Conservation (phyloP, 2,888 invertebrate genomes). For the Hylaea fasciaria region DNA sequence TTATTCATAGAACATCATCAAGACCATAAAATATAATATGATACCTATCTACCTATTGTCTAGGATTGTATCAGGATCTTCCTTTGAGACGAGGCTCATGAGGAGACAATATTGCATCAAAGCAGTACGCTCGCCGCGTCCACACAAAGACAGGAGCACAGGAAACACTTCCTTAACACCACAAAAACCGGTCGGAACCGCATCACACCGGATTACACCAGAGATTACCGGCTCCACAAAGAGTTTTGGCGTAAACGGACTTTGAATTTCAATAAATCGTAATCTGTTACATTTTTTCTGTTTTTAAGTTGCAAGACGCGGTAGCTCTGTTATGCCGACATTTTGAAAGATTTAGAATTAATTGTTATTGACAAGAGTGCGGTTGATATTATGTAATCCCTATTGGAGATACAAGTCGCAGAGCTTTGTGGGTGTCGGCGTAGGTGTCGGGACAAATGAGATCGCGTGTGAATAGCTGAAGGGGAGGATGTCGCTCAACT, state of each 20-base stretch:
- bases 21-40: too few relatives aligned
- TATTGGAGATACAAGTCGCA: slow-evolving; percentile 14
- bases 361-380: slow-evolving; percentile 29
- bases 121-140: slow-evolving; percentile 28
- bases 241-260: slow-evolving; percentile 24
- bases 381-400: slow-evolving; percentile 35
- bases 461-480: not conserved
- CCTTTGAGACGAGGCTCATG: slow-evolving; percentile 4
- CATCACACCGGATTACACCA: slow-evolving; percentile 48
- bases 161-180: slow-evolving; percentile 32
- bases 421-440: slow-evolving; percentile 46
- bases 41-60: too few relatives aligned
- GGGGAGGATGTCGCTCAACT: too few relatives aligned
- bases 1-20: too few relatives aligned
- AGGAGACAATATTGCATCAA: slow-evolving; percentile 28
- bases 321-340: slow-evolving; percentile 2
- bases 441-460: slow-evolving; percentile 50
- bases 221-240: slow-evolving; percentile 38
- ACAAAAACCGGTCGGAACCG: slow-evolving; percentile 40
- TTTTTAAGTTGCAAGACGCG: slow-evolving; percentile 10
- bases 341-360: slow-evolving; percentile 10
- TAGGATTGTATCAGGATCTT: not conserved
- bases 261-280: slow-evolving; percentile 12
- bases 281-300: not conserved
- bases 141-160: slow-evolving; percentile 22